Conservation (phyloP, 2,888 invertebrate species). For the Sepioteuthis lessoniana region DNA sequence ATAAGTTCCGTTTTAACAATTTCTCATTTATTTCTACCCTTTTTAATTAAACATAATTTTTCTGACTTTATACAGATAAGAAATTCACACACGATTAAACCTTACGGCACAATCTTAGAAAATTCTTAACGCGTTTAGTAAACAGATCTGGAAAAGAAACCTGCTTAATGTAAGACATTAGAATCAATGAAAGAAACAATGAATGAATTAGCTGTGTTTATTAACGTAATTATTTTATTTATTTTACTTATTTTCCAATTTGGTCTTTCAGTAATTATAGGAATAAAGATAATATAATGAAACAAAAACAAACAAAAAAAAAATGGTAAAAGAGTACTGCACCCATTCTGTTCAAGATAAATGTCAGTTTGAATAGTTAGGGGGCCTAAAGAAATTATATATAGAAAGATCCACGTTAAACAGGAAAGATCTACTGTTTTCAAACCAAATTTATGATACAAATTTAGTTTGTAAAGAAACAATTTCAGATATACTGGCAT, state of each 20-base stretch:
- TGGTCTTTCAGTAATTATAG: background rate
- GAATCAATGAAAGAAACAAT: background rate
- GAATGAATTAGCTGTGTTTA: background rate
- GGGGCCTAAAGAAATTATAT: background rate
- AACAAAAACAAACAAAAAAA: background rate
- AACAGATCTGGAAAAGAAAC: background rate
- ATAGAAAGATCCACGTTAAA: background rate
- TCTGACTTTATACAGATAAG: background rate
- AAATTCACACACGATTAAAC: background rate
- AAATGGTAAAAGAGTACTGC: background rate
- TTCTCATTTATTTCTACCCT: background rate
- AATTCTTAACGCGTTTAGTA: background rate
- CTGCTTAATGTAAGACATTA: background rate
- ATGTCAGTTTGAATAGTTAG: background rate
- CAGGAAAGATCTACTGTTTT: background rate
- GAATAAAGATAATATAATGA: background rate
- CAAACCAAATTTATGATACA: background rate
- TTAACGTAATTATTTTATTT: background rate
- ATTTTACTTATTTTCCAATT: background rate
- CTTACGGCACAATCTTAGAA: background rate
- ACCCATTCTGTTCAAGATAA: background rate
- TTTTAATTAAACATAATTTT: background rate
- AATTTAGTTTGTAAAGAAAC: too few species aligned
- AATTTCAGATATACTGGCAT: too few species aligned
- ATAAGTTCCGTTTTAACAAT: background rate